A percentile compares a stretch with the other conserved stretches of the same genome.
Evolutionary conservation across 1,140 invertebrate genomes (phyloP).

Genomic region (Stenopsyche tienmushanensis): DNA sequence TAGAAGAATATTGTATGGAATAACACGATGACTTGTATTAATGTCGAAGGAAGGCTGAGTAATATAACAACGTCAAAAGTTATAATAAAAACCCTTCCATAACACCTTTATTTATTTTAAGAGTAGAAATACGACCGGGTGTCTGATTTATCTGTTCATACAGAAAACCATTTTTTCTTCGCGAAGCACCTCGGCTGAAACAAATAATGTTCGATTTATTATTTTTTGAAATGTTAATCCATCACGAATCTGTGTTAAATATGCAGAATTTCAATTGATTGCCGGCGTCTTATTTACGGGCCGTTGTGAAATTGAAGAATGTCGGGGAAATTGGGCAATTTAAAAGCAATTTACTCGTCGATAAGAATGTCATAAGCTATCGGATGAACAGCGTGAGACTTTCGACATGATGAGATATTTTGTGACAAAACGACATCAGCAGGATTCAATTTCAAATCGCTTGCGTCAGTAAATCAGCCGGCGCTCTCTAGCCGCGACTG

Average conservation of each 20-base stretch:
- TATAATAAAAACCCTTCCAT: slow-evolving; percentile 25
- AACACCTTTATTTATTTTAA: slow-evolving; percentile 25
- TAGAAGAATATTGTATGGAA: no score
- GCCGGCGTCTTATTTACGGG: background rate
- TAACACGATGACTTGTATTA: no score
- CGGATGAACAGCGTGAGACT: no score
- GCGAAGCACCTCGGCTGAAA: no score
- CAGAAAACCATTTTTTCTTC: background rate
- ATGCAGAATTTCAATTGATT: background rate
- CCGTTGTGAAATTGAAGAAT: background rate
- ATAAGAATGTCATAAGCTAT: no score
- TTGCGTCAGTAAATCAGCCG: no score
- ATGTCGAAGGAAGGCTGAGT: slow-evolving; percentile 14
- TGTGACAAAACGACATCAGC: no score
- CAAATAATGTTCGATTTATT: no score
- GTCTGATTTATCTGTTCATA: slow-evolving; percentile 11
- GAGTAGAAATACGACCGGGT: background rate
- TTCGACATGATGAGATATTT: no score
- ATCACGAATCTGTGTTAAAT: background rate
- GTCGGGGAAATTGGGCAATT: background rate
- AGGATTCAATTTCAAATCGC: no score
- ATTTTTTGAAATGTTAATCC: no score
- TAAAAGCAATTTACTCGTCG: slow-evolving; percentile 13
- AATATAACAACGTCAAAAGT: slow-evolving; percentile 24
- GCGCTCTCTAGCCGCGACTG: no score